A percentile compares a stretch with the other conserved stretches of the same genome.
Conservation (phyloP, 2,113 vertebrate genomes). For the Triplophysa siluroides region DNA sequence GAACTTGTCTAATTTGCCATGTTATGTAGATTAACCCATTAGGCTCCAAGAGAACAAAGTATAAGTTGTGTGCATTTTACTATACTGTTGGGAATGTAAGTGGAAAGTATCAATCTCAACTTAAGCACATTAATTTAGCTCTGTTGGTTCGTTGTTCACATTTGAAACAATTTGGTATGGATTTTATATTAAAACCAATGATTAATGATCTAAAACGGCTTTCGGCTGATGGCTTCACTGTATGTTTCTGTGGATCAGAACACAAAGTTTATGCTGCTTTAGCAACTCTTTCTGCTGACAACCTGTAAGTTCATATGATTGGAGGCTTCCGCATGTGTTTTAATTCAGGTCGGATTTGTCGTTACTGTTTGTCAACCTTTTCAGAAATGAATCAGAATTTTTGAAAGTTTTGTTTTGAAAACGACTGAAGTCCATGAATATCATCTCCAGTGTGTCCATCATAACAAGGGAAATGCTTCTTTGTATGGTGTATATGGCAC, state of each 20-base stretch:
- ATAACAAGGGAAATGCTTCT: background rate
- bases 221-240: slow-evolving; percentile 27
- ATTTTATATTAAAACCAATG: slow-evolving; percentile 44
- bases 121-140: background rate
- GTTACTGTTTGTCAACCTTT: slow-evolving; percentile 37
- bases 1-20: too few relatives aligned
- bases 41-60: too few relatives aligned
- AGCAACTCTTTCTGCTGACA: slow-evolving; percentile 46
- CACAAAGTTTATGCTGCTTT: slow-evolving; percentile 26
- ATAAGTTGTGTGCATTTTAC: too few relatives aligned
- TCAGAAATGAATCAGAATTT: slow-evolving; percentile 33
- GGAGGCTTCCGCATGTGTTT: slow-evolving; percentile 45
- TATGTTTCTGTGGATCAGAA: slow-evolving; percentile 28
- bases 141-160: slow-evolving; percentile 32
- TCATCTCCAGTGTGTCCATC: slow-evolving; percentile 15
- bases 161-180: slow-evolving; percentile 41
- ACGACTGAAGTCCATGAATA: slow-evolving; percentile 37
- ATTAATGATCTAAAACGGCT: slow-evolving; percentile 36
- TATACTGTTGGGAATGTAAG: too few relatives aligned
- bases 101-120: too few relatives aligned
- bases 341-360: slow-evolving; percentile 34
- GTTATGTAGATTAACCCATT: too few relatives aligned
- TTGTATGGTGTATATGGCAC: slow-evolving; percentile 38
- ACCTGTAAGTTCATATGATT: slow-evolving; percentile 48
- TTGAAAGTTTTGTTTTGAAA: slow-evolving; percentile 34